Conservation (phyloP, 2,113 vertebrate species). For the Dunckerocampus dactyliophorus region DNA sequence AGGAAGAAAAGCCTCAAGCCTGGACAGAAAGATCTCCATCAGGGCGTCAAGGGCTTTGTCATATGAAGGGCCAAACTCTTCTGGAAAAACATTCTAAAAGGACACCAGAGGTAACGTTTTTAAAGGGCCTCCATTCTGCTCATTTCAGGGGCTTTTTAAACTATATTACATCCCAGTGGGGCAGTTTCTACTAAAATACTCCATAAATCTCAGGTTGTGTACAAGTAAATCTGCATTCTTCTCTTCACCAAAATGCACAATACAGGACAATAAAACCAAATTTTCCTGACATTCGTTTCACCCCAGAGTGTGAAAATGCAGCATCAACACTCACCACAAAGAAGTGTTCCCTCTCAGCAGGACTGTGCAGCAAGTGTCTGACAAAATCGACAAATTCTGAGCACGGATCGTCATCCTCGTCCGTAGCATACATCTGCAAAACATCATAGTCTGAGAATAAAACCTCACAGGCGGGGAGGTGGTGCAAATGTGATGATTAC, state of each 20-base stretch:
- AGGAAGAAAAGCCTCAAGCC: slow-evolving; percentile 64
- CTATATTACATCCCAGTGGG: too few species aligned
- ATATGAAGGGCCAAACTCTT: slow-evolving; percentile 71
- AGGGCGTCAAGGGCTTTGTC: slow-evolving; percentile 59
- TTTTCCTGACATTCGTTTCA: too few species aligned
- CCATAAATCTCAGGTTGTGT: too few species aligned
- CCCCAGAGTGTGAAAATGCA: background rate
- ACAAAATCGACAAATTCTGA: slow-evolving; percentile 47
- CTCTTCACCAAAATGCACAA: too few species aligned
- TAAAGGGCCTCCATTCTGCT: too few species aligned
- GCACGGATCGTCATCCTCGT: background rate
- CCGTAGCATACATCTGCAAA: slow-evolving; percentile 22
- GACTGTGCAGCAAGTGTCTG: slow-evolving; percentile 37
- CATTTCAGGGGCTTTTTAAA: too few species aligned
- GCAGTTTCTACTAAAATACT: too few species aligned
- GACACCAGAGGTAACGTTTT: background rate
- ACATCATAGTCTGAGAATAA: background rate
- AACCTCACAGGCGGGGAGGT: too few species aligned
- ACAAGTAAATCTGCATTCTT: too few species aligned
- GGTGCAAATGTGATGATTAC: background rate
- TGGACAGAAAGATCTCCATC: slow-evolving; percentile 69
- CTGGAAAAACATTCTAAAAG: slow-evolving; percentile 61
- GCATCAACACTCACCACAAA: slow-evolving; percentile 47
- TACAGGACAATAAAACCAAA: too few species aligned
- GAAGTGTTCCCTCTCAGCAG: slow-evolving; percentile 39